These are phyloP conservation scores for Emydura subglobosa DNA, from an alignment of 2,113 vertebrate species.

Conservation along the genomic window DNA sequence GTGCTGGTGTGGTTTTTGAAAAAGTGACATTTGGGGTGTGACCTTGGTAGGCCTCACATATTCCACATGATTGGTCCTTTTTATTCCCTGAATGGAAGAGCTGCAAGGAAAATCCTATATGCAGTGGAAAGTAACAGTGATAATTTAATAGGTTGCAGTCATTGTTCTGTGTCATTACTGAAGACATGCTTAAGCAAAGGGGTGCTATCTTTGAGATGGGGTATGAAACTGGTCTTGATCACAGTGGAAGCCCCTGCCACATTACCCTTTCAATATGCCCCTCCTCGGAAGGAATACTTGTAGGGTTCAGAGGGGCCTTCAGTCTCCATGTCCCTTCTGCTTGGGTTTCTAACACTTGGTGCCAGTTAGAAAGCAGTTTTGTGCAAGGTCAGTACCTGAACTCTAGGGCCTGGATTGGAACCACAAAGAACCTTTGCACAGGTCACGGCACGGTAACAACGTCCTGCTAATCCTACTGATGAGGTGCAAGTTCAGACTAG, in stretches of 20 bases:
- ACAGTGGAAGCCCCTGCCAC: no score
- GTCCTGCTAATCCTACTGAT: neutral
- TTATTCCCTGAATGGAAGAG: neutral
- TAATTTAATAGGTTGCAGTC: constrained; percentile 28
- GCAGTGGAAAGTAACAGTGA: neutral
- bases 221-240: neutral
- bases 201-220: neutral
- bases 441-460: neutral
- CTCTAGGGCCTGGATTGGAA: neutral
- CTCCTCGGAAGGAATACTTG: neutral
- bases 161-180: constrained; percentile 5
- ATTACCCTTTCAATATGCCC: neutral
- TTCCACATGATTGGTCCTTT: neutral
- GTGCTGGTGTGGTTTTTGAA: neutral
- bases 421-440: accelerated
- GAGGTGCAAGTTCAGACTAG: neutral
- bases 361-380: neutral
- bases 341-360: neutral
- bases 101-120: neutral
- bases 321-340: neutral
- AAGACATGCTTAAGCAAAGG: neutral
- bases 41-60: neutral
- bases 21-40: neutral
- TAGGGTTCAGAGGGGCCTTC: neutral
- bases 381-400: neutral